These are phyloP conservation scores for Synaphobranchus kaupii DNA, from an alignment of 2,797 vertebrate species.

Conservation along the genomic window DNA sequence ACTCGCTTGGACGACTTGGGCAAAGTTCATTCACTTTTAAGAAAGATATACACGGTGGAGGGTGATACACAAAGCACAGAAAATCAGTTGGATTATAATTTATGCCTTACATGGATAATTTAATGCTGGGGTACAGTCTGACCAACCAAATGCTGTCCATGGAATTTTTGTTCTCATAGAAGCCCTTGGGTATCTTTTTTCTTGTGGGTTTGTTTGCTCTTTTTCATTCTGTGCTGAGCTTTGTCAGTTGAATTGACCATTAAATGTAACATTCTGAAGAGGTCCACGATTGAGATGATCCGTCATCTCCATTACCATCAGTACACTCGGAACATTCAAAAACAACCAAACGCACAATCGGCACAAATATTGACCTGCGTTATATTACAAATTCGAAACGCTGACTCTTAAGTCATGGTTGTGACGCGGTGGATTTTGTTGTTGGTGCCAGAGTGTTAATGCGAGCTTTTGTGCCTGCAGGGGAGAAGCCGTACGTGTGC, in stretches of 20 bases:
- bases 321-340: not conserved
- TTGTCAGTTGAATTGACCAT: not conserved
- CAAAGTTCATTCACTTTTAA: not conserved
- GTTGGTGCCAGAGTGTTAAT: not conserved
- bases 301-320: not conserved
- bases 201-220: not conserved
- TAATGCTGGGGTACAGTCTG: not conserved
- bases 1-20: not conserved
- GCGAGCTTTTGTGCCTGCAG: slow-evolving; percentile 59
- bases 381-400: not conserved
- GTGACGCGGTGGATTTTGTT: not conserved
- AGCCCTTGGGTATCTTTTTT: not conserved
- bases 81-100: not conserved
- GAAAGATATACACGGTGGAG: not conserved
- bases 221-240: not conserved
- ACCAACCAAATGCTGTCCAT: not conserved
- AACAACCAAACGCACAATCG: not conserved
- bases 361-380: not conserved
- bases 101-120: not conserved
- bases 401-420: not conserved
- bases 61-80: not conserved
- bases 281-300: not conserved
- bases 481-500: slow-evolving; percentile 98
- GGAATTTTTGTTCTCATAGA: not conserved
- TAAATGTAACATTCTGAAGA: not conserved